phyloP scores from a whole-genome alignment of 2,797 vertebrate genomes.

The Toxotes lorentzi region DNA sequence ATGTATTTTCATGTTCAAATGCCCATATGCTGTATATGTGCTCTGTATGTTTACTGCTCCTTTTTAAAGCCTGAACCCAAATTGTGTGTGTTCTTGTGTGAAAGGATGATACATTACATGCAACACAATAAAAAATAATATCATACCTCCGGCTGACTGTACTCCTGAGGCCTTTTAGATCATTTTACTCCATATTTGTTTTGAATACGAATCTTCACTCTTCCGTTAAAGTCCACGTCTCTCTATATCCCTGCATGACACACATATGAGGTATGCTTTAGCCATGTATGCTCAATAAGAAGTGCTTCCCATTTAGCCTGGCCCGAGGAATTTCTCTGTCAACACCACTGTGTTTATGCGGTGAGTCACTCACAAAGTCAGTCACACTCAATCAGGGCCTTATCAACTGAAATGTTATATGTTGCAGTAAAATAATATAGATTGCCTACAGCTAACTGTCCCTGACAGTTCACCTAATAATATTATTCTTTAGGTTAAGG shows the following conservation, averaged over 20 bases:
- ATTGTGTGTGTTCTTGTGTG: not conserved
- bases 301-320: not conserved
- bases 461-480: not conserved
- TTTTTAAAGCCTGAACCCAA: not conserved
- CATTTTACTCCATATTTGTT: constrained; percentile 1
- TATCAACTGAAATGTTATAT: constrained; percentile 15
- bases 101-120: not conserved
- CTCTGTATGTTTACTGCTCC: not conserved
- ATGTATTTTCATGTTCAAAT: not conserved
- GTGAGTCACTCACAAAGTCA: constrained; percentile 46
- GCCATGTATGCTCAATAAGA: not conserved
- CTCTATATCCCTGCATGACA: not conserved
- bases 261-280: not conserved
- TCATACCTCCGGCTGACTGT: not conserved
- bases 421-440: not conserved
- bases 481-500: not conserved
- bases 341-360: constrained; percentile 2
- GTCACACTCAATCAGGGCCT: too few species aligned
- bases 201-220: not conserved
- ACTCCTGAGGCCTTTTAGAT: not conserved
- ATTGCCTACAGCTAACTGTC: not conserved
- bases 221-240: not conserved
- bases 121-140: not conserved
- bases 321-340: constrained; percentile 23
- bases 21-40: not conserved